phyloP scores from a whole-genome alignment of 2,797 vertebrate species.

The Poecile montanus region DNA sequence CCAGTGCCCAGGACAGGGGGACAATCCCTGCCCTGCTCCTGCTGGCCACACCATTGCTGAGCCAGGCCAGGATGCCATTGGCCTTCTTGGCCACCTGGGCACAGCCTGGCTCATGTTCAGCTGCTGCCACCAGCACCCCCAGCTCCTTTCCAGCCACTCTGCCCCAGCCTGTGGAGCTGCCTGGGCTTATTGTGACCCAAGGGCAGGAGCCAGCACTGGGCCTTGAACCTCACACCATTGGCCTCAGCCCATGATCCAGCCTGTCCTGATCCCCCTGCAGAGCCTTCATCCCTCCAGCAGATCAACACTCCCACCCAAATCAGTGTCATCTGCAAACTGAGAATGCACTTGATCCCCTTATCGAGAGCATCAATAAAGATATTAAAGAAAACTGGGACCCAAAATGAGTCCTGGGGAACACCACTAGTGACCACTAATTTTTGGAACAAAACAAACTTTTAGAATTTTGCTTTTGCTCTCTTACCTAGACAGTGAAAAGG shows the following conservation, averaged over 20 bases:
- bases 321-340: background rate
- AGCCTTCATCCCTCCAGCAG: background rate
- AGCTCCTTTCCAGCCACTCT: background rate
- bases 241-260: background rate
- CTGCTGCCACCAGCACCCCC: background rate
- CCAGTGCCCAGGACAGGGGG: background rate
- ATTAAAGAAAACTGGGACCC: background rate
- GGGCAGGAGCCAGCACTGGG: rapidly evolving
- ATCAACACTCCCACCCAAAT: rapidly evolving
- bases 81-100: background rate
- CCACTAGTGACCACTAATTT: background rate
- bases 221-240: background rate
- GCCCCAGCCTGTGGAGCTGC: background rate
- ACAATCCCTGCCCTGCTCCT: background rate
- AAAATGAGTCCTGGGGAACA: background rate
- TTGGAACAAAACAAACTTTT: background rate
- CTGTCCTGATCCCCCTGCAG: background rate
- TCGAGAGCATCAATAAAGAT: background rate
- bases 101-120: background rate
- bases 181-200: background rate
- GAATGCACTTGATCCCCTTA: background rate
- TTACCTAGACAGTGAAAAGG: background rate
- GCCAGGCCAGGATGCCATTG: background rate
- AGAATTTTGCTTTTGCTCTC: background rate
- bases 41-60: background rate